Evolutionary conservation across 2,113 vertebrate species (phyloP), one percentile per base, ranked within the genome.

Genomic region (Noturus placidus): DNA sequence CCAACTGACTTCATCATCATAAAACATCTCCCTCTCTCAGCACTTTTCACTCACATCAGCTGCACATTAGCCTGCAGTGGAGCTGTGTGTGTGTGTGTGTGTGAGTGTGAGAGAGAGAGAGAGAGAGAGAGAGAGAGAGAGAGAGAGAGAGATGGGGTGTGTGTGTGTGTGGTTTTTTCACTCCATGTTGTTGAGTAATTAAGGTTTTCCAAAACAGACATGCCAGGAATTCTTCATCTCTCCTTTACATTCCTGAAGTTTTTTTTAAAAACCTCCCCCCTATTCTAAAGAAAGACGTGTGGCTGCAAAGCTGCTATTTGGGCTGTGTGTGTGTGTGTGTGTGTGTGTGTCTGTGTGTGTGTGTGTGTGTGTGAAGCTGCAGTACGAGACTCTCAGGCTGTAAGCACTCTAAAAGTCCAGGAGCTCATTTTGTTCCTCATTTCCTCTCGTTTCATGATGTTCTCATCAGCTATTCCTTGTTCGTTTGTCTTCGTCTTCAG

Each of bases 171-270:
- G 87, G 88, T 38, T 56, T 67, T 84, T 65, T 92, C 85, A 87
- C 88, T 90, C 80, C 86, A 84, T 88, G 65, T 88, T 89, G 86
- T 89, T 91, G 92, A 93, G 89, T 94, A 94, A 94, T 94, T 93
- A 93, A 63, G 72, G 72, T 9, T 86, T 57, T 93, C 88, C 83
- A 54, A 90, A 91, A 89, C 85, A 84, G 57, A 84, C 89, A 89
- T 90, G 74, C 89, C 91, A 86, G 67, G 61, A 86, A 91, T 91
- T 89, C 85, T 80, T 89, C 57, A 69, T 52, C 79, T 88, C 86
- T 78, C 76, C 74, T 86, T 86, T 50, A 86, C 72, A 89, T 91
- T 92, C 89, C 87, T 88, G 46, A 30, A 35, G 46, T 42, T 84
- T 84, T 74, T 82, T 65, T 50, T 50, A 2, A 50, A 10, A n/a